Conservation (phyloP, 1,140 invertebrate species). For the Hyposmocoma kahamanoa region DNA sequence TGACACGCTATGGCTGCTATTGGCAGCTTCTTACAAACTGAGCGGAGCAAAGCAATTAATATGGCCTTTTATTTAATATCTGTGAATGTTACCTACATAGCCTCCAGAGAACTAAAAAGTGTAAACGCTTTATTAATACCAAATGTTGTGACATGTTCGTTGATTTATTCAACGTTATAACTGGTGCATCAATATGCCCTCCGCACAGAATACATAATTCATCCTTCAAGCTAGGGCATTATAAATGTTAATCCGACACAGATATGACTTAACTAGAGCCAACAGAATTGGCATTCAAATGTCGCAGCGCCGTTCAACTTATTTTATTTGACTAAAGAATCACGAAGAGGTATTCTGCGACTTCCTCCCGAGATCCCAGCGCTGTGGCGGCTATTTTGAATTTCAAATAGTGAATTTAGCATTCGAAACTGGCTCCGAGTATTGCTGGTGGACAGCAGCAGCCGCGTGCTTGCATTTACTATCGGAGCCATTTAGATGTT, state of each 20-base stretch:
- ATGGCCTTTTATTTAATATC: too few species aligned
- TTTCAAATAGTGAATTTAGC: constrained; percentile 65
- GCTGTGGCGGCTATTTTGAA: constrained; percentile 52
- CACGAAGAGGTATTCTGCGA: constrained; percentile 41
- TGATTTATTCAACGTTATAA: too few species aligned
- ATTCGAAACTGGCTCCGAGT: constrained; percentile 51
- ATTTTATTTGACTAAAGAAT: constrained; percentile 54
- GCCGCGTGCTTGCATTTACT: constrained; percentile 10
- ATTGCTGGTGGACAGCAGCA: constrained; percentile 26
- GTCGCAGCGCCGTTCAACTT: constrained; percentile 36
- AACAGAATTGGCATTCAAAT: constrained; percentile 48
- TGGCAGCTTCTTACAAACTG: too few species aligned
- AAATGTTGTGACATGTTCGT: too few species aligned
- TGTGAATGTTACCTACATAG: too few species aligned
- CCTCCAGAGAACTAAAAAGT: too few species aligned
- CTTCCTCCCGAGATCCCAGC: constrained; percentile 19
- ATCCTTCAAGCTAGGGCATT: not conserved
- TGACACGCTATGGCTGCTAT: too few species aligned
- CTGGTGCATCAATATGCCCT: too few species aligned
- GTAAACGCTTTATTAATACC: too few species aligned
- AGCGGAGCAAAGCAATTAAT: too few species aligned
- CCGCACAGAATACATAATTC: too few species aligned
- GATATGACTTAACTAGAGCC: constrained; percentile 5
- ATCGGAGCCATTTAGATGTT: constrained; percentile 21
- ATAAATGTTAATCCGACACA: not conserved